Evolutionary conservation across 2,797 vertebrate genomes (phyloP), one percentile per base, ranked within the genome.

Genomic region (Crocidura indochinensis): DNA sequence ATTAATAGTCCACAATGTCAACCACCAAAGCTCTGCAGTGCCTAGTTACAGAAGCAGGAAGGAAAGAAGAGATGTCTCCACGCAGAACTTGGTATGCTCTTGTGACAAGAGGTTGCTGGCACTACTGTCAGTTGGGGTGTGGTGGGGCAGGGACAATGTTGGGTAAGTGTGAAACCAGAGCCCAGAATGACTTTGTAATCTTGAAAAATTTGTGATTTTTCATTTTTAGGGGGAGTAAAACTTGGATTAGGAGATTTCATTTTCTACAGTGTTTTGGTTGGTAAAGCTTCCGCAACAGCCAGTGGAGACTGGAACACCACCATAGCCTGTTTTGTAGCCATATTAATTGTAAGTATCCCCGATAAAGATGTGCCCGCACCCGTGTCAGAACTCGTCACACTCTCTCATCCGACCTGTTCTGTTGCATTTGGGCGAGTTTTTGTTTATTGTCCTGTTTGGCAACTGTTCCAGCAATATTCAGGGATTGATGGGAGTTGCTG

Each of bases 281-380:
- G 99, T 86, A 99, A 99, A 97, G 99, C 99, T 69, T 99, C 99
- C 27, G 99, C 99, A 92, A 98, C 99, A 51, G 99, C 99, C 97
- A 99, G 99, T 0, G 99, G 99, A 24, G 99, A 99, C 98, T 99
- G 99, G 99, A 99, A 99, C 98, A 99, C 99, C 77, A 99, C 99
- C 64, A 98, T 99, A 74, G 99, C 99, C 68, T 99, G 99, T 98
- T 99, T 99, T 86, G 99, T 99, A 74, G 99, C 99, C 97, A 99
- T 99, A 97, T 98, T 99, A 97, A 99, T 99, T 92, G 99, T 99
- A 97, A 99, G 99, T 99, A 95, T 95, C 27, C 6, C 15, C n/a
- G 24, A 47, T 24, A 31, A 75, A 51, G 60, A 29, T 20, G 1
- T 56, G 56, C 15, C 14, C 15, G 7, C 15, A 27, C 31, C 71